These are phyloP conservation scores for Amblyornis subalaris DNA, from an alignment of 2,113 vertebrate species.

Conservation along the genomic window DNA sequence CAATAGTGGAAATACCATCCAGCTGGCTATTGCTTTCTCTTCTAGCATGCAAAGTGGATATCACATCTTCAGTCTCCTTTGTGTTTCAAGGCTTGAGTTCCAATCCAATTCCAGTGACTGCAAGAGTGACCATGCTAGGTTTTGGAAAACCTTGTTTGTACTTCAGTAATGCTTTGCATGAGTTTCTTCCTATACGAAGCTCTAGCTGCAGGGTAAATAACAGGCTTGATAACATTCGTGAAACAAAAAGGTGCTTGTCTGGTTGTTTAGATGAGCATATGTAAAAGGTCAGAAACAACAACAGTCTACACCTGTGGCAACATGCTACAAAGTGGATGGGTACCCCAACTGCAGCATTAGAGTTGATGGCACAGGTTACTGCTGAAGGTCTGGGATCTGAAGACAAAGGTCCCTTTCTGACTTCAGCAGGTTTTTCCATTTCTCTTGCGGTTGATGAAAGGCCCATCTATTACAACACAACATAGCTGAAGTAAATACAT, in stretches of 20 bases:
- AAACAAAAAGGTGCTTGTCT: constrained; percentile 57
- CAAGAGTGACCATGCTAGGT: background rate
- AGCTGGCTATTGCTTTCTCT: background rate
- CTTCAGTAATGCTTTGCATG: constrained; percentile 22
- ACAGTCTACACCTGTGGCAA: constrained; percentile 67
- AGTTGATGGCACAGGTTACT: background rate
- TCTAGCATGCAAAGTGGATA: background rate
- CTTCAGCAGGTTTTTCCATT: background rate
- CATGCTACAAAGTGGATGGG: constrained; percentile 31
- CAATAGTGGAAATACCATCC: background rate
- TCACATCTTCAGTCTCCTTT: background rate
- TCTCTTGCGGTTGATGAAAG: constrained; percentile 3
- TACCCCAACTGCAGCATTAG: background rate
- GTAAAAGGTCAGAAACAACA: constrained; percentile 62
- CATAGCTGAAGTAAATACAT: background rate
- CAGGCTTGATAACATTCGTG: constrained; percentile 3
- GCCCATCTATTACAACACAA: background rate
- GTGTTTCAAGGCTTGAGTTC: background rate
- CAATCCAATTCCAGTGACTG: background rate
- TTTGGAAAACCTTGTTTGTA: background rate
- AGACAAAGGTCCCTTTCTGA: background rate
- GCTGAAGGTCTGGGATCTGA: background rate
- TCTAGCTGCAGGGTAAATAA: constrained; percentile 45
- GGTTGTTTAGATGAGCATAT: constrained; percentile 55
- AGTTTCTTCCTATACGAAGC: constrained; percentile 21